Conservation (phyloP, 53 echinoderm and acorn worm genomes). For the Echinometra lucunter region DNA sequence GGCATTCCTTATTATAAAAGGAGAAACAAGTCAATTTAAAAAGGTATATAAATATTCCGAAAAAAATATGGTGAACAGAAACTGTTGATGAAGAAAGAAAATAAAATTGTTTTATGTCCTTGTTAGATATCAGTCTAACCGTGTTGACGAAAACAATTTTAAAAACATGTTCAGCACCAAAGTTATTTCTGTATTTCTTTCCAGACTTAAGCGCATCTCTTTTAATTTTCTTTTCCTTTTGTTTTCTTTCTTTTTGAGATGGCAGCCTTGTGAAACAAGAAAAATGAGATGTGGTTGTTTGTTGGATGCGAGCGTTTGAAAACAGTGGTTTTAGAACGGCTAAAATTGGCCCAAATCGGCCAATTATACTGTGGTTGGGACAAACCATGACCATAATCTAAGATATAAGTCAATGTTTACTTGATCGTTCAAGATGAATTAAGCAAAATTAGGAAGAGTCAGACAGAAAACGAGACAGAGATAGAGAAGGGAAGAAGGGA, state of each 20-base stretch:
- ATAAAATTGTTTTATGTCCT: too few relatives aligned
- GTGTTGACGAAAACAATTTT: too few relatives aligned
- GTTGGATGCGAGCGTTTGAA: background rate
- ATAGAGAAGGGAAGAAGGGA: background rate
- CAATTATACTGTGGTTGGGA: background rate
- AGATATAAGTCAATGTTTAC: background rate
- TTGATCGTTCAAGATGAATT: background rate
- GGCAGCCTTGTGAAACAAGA: background rate
- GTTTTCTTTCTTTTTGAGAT: background rate
- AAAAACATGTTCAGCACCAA: too few relatives aligned
- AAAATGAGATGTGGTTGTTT: background rate
- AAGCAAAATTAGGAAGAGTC: background rate
- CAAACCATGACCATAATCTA: constrained; percentile 13
- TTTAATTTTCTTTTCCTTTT: background rate
- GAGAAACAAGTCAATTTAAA: too few relatives aligned
- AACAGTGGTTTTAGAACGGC: background rate
- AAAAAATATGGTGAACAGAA: too few relatives aligned
- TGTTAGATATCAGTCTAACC: too few relatives aligned
- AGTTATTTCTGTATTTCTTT: background rate
- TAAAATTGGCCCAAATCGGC: background rate
- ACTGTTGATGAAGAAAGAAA: too few relatives aligned
- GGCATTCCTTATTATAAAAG: too few relatives aligned
- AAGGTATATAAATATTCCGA: too few relatives aligned
- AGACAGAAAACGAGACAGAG: background rate
- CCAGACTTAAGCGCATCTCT: background rate